Base-by-base conservation (phyloP, 2,113 vertebrate species). In the Cichladusa arquata region DNA sequence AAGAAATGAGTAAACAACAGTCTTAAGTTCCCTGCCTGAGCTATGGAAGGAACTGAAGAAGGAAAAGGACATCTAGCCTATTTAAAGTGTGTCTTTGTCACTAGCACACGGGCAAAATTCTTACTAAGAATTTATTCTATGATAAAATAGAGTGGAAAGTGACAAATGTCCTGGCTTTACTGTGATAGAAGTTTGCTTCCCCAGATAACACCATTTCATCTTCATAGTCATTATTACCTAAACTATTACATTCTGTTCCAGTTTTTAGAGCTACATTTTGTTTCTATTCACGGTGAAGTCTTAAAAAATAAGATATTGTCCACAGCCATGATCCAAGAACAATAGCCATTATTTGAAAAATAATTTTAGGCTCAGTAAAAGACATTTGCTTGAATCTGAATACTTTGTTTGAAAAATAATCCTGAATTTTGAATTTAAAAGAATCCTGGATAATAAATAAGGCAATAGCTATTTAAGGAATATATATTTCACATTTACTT, bases 221-320 rank as follows among this genome's bases (percentile, higher is more conserved):
- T 89, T 93, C 95, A 77, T 81, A 81, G 64, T 95, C 78, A 53
- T 94, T 94, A 87, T 94, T 1, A 0, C 42, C 56, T 83, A 78
- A 95, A 77, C 6, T 77, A 90, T 91, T 93, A 51, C 42, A 58
- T 79, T 90, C 84, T 76, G 6, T 88, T 95, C 74, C n/a, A 81
- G 28, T 60, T 82, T 69, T n/a, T 65, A 40, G n/a, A 76, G 45
- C 26, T 31, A 69, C 17, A 65, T 70, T 77, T 80, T 84, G 31
- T 71, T 92, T 89, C 47, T 34, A 38, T 77, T 78, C 34, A 74
- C 70, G 54, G 34, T 81, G 57, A 95, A 57, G 9, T 44, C 25
- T 70, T 65, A 50, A 8, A 53, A 81, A 64, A 5, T 14, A 77
- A 86, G 12, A 40, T 40, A 80, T 33, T 40, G 13, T 50, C 24